Evolutionary conservation across 2,113 vertebrate genomes (phyloP).

Genomic region (Bufo gargarizans): DNA sequence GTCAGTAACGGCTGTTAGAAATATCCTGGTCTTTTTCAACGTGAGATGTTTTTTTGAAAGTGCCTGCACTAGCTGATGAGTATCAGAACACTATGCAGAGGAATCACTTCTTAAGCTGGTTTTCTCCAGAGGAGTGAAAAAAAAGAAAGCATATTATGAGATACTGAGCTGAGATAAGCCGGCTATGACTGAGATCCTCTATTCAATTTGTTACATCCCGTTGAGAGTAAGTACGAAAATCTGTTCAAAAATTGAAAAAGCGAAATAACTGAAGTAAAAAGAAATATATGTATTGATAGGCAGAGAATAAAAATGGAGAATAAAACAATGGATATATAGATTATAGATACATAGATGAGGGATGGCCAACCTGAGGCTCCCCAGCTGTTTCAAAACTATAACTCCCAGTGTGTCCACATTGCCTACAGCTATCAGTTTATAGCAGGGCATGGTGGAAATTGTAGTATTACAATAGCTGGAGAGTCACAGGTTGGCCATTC

Average conservation of each 20-base stretch:
- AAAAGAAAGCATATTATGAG: conserved; percentile 45
- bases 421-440: too few species aligned
- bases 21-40: conserved; percentile 10
- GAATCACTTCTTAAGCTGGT: conserved; percentile 49
- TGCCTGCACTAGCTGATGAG: conserved; percentile 36
- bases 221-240: conserved; percentile 52
- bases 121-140: conserved; percentile 9
- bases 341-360: not conserved
- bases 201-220: conserved; percentile 49
- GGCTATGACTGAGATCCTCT: conserved; percentile 30
- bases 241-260: conserved; percentile 38
- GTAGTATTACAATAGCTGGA: too few species aligned
- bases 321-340: not conserved
- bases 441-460: too few species aligned
- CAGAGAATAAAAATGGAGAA: not conserved
- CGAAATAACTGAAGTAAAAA: conserved; percentile 21
- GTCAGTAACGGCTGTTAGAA: conserved; percentile 18
- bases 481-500: too few species aligned
- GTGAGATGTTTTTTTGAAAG: conserved; percentile 34
- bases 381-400: too few species aligned
- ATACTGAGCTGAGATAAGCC: conserved; percentile 56
- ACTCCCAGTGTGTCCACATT: too few species aligned
- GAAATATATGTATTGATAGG: not conserved
- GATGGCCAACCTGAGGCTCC: too few species aligned
- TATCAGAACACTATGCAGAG: conserved; percentile 26